Evolutionary conservation across 2,797 vertebrate species (phyloP), one percentile per base, ranked within the genome.

Genomic region (Hydrocynus forskahlii): DNA sequence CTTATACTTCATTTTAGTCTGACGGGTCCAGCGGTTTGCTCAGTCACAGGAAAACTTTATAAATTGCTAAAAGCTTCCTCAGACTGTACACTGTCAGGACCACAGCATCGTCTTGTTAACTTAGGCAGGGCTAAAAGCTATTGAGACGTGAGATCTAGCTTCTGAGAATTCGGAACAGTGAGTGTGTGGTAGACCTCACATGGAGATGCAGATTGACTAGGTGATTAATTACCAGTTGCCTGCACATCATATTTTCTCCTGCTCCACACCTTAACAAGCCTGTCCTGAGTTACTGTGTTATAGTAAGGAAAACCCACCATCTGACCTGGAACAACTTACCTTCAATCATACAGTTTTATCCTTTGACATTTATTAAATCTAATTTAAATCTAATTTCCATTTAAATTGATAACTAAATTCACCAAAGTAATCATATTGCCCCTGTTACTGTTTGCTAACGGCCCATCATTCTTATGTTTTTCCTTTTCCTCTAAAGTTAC

Each of bases 361-460:
- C 45, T 78, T 48, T 81, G 4, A 55, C 4, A 7, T 72, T 38
- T 4, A 35, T 35, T 35, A 35, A 38, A 38, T 16, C 38, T 45
- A 25, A 38, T 43, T 79, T 59, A 43, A 64, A 38, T 52, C 62
- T 70, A 50, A 76, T 64, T n/a, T n/a, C 50, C 73, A 66, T 35
- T 35, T 5, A 2, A 35, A 35, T 8, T 62, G n/a, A 25, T 69
- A 72, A 60, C 71, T 25, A 19, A 78, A 12, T 76, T 59, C 54
- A 72, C n/a, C 75, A 78, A 80, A 52, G 50, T 82, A 75, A 81
- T 79, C 54, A 52, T 52, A 13, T 52, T 12, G 14, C 50, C 50
- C 50, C 12, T 52, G 8, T 4, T 16, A 35, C 35, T 35, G n/a
- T n/a, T 35, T 35, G 4, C 35, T 35, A 35, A 35, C 35, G 35